Evolutionary conservation across 2,888 invertebrate genomes (phyloP), one percentile per base, ranked within the genome.

Genomic region (Ectemnius continuus): DNA sequence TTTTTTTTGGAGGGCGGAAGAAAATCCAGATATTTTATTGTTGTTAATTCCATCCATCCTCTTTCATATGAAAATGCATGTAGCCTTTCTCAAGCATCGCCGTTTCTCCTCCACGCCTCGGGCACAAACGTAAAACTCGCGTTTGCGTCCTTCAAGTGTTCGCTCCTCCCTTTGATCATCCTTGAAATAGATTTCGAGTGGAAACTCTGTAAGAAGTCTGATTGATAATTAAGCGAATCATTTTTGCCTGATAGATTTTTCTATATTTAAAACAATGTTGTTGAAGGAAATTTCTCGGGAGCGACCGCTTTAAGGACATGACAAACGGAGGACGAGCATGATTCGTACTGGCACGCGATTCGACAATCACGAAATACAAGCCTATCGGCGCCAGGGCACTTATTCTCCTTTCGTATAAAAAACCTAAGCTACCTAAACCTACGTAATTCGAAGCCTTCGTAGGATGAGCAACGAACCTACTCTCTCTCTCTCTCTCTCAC

Each of bases 391-490:
- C 69, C 75, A 70, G 58, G 74, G 68, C 79, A 70, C 63, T 68
- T 76, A n/a, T 57, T 71, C 67, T 68, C 61, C 59, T 47, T 67
- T 65, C 67, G 76, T 83, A 81, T 82, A 83, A 86, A 87, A 87
- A 84, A 81, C 81, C 85, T 86, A 86, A 81, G 72, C 84, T 87
- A 88, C 82, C 81, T 84, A 87, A 85, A 63, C 79, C 86, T 87
- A 88, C 73, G 81, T 83, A 83, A 85, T 85, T 85, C 83, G 81
- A 85, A 86, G 75, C 75, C 61, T 75, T 71, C 14, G 75, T 73
- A 70, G 76, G 76, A 83, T 81, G 83, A 82, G 78, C 82, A 83
- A 81, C 75, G 79, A 79, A 66, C 72, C 72, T 77, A 78, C 56
- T 48, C 58, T 60, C 61, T 52, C 11, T 63, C 16, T 23, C 59